Conservation (phyloP, 2,888 invertebrate species). For the Dicyrtoma fusca region DNA sequence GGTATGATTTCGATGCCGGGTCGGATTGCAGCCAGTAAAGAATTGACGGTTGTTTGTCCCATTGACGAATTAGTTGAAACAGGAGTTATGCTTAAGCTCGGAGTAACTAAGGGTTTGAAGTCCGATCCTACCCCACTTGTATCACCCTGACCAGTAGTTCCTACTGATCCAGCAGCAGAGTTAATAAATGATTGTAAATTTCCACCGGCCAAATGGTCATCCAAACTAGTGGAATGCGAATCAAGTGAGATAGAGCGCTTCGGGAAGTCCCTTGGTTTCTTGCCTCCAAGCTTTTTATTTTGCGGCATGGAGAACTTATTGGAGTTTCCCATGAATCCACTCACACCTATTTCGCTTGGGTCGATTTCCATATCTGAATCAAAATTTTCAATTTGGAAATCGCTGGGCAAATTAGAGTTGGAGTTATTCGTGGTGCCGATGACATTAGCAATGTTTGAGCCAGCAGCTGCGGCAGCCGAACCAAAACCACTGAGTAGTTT, state of each 20-base stretch:
- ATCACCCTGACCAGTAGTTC: neutral
- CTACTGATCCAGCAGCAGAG: neutral
- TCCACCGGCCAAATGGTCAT: slow-evolving; percentile 24
- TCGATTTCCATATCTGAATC: slow-evolving; percentile 42
- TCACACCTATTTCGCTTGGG: neutral
- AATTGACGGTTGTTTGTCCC: slow-evolving; percentile 64
- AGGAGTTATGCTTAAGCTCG: slow-evolving; percentile 69
- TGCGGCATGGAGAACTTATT: slow-evolving; percentile 30
- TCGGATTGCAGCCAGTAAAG: slow-evolving; percentile 67
- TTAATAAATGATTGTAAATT: slow-evolving; percentile 35
- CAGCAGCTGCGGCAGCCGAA: neutral
- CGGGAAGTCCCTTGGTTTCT: slow-evolving; percentile 30
- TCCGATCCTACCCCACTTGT: slow-evolving; percentile 54
- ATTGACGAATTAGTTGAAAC: slow-evolving; percentile 60
- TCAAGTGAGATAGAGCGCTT: slow-evolving; percentile 44
- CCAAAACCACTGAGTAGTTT: slow-evolving; percentile 35
- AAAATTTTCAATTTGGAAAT: slow-evolving; percentile 15
- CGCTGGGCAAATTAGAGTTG: neutral
- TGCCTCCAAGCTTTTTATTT: slow-evolving; percentile 18
- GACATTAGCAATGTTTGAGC: neutral
- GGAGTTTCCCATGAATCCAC: neutral
- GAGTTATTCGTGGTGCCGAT: neutral
- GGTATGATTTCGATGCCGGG: slow-evolving; percentile 80
- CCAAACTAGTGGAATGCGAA: slow-evolving; percentile 30
- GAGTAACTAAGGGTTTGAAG: slow-evolving; percentile 60